These are phyloP conservation scores for Asarcornis scutulata DNA, from an alignment of 2,113 vertebrate genomes.

Conservation along the genomic window DNA sequence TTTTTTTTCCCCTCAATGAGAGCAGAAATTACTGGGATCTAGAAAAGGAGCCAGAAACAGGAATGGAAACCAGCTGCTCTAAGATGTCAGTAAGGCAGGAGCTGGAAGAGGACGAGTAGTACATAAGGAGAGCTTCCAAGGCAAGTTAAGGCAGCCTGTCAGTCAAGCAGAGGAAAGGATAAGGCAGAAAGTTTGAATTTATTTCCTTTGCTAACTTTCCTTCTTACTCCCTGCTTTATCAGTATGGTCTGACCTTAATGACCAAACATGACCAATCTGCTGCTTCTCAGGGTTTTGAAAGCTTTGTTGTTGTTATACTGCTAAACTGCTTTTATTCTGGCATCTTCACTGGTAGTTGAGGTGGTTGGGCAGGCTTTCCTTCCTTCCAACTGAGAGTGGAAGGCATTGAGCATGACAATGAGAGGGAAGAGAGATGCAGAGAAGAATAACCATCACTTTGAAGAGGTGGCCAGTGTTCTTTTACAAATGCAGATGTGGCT, in stretches of 20 bases:
- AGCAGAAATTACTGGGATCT: slow-evolving; percentile 44
- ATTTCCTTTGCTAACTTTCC: not conserved
- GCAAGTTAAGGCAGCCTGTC: slow-evolving; percentile 12
- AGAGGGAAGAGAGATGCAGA: not conserved
- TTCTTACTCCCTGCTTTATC: not conserved
- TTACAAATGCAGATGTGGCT: not conserved
- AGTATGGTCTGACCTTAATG: not conserved
- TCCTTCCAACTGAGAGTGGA: not conserved
- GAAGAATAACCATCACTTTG: not conserved
- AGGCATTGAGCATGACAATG: not conserved
- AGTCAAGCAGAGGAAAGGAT: not conserved
- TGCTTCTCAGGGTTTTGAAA: not conserved
- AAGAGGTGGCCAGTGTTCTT: not conserved
- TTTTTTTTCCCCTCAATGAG: not conserved
- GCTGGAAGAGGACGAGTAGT: not conserved
- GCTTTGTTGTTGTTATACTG: not conserved
- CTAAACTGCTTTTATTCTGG: not conserved
- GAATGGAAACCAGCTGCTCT: slow-evolving; percentile 65
- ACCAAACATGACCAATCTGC: not conserved
- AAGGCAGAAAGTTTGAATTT: not conserved
- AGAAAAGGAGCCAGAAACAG: slow-evolving; percentile 40
- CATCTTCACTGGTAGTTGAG: not conserved
- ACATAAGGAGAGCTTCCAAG: not conserved
- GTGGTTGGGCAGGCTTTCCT: not conserved
- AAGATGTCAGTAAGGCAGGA: slow-evolving; percentile 36